Conservation (phyloP, 2,113 vertebrate genomes). For the Scalopus aquaticus region DNA sequence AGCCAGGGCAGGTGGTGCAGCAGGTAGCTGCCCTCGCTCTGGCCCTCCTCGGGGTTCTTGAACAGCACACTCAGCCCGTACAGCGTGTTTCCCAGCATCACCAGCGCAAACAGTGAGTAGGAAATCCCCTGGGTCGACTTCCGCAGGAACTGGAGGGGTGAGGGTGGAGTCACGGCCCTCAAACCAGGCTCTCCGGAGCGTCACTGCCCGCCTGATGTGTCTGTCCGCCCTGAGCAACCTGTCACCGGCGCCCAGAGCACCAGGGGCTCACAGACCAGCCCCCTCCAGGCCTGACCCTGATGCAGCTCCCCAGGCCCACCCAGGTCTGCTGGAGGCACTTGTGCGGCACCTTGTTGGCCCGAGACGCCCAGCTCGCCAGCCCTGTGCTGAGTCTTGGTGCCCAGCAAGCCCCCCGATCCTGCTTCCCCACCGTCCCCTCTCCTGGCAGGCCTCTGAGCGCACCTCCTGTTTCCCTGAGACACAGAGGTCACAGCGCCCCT, state of each 20-base stretch:
- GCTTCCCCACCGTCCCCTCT: not conserved
- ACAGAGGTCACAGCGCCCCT: not conserved
- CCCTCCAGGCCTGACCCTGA: not conserved
- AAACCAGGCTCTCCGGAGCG: not conserved
- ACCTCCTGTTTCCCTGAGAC: not conserved
- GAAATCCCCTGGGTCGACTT: constrained; percentile 94
- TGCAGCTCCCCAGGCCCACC: not conserved
- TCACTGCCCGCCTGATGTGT: accelerated
- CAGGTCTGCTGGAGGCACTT: accelerated
- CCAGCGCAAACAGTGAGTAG: constrained; percentile 93
- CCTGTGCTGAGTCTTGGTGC: accelerated
- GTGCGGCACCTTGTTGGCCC: not conserved
- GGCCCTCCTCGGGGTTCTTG: constrained; percentile 91
- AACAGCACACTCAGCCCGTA: constrained; percentile 94
- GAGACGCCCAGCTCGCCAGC: not conserved
- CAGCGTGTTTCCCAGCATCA: constrained; percentile 93
- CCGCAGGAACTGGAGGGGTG: constrained; percentile 86
- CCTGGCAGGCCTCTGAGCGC: not conserved
- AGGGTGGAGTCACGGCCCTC: not conserved
- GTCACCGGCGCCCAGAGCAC: too few species aligned
- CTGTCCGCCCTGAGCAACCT: not conserved
- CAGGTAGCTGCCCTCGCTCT: constrained; percentile 88
- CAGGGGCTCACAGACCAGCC: not conserved
- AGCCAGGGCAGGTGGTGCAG: constrained; percentile 97
- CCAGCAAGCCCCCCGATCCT: too few species aligned